These are phyloP conservation scores for Percina caprodes DNA, from an alignment of 2,113 vertebrate species.

Conservation along the genomic window DNA sequence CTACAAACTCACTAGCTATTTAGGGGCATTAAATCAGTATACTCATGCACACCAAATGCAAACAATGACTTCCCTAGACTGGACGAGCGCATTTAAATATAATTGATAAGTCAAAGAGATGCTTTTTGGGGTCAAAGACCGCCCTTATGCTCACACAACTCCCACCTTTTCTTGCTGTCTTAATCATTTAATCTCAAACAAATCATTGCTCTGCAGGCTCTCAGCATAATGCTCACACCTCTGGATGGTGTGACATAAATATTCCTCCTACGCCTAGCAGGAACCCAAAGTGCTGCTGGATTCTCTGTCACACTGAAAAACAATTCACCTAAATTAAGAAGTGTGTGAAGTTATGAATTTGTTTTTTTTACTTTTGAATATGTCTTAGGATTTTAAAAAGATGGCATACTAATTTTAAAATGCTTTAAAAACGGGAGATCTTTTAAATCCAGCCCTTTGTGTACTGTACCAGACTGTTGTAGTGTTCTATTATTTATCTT, in stretches of 20 bases:
- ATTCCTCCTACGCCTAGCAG: constrained; percentile 49
- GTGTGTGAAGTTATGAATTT: no score
- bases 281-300: constrained; percentile 42
- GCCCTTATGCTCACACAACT: neutral
- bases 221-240: constrained; percentile 55
- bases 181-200: constrained; percentile 45
- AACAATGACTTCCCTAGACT: neutral
- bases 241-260: constrained; percentile 60
- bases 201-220: constrained; percentile 32
- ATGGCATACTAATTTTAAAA: no score
- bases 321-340: no score
- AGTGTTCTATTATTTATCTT: no score
- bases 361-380: no score
- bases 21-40: no score
- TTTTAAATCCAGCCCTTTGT: no score
- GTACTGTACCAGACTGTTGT: no score
- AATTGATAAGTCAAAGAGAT: neutral
- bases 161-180: neutral
- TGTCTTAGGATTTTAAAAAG: no score
- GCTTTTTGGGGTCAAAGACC: neutral
- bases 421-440: no score
- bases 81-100: neutral
- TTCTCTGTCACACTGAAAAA: constrained; percentile 37
- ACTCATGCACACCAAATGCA: no score
- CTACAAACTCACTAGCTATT: neutral